Conservation (phyloP, 2,888 invertebrate genomes). For the Nomada ruficornis region DNA sequence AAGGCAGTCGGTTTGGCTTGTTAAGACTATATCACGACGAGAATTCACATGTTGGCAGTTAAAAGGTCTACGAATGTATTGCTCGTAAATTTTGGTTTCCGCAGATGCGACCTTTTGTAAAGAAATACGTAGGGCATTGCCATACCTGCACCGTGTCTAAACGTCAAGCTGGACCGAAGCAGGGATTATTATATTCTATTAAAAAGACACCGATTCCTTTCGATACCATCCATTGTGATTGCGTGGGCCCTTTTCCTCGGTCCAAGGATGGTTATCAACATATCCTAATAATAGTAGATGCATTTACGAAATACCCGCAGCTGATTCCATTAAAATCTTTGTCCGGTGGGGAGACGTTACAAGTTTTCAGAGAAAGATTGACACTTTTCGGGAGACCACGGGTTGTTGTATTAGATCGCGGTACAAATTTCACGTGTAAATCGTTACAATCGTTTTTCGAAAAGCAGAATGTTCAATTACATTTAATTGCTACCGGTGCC, state of each 20-base stretch:
- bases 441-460: not conserved
- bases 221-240: not conserved
- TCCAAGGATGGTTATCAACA: slow-evolving; percentile 14
- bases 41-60: not conserved
- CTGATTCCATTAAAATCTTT: slow-evolving; percentile 5
- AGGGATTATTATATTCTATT: slow-evolving; percentile 5
- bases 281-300: slow-evolving; percentile 10
- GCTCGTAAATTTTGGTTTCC: too few species aligned
- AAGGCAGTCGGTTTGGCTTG: not conserved
- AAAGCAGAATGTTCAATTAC: slow-evolving; percentile 2
- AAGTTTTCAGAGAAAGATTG: not conserved
- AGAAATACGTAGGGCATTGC: too few species aligned
- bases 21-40: not conserved
- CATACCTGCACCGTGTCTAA: not conserved
- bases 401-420: not conserved
- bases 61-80: too few species aligned
- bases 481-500: not conserved
- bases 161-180: slow-evolving; percentile 6
- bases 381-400: slow-evolving; percentile 20
- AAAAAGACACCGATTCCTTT: slow-evolving; percentile 5
- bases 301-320: not conserved
- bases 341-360: not conserved
- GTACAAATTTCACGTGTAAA: not conserved
- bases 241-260: not conserved
- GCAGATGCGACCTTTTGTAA: too few species aligned